phyloP scores from a whole-genome alignment of 2,113 vertebrate species.

The Tragelaphus scriptus region DNA sequence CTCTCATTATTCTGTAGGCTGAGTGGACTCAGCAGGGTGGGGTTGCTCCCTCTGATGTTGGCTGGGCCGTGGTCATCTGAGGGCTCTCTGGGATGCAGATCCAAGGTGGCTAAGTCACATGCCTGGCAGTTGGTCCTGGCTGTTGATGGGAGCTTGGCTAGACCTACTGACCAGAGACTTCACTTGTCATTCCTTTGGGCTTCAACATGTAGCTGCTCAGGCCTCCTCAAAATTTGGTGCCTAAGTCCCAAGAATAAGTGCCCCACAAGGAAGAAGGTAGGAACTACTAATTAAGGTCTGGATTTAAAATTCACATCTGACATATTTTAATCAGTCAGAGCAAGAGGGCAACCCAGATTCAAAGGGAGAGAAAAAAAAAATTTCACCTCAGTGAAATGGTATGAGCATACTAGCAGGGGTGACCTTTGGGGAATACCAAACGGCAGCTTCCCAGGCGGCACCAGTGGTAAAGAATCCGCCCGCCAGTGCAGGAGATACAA shows the following conservation, averaged over 20 bases:
- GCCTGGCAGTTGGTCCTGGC: background rate
- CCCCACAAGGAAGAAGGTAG: background rate
- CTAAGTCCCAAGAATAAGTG: background rate
- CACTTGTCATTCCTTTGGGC: background rate
- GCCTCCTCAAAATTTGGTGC: background rate
- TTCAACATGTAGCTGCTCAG: background rate
- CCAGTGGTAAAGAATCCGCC: background rate
- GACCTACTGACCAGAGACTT: background rate
- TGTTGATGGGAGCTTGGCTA: background rate
- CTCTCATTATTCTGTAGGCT: background rate
- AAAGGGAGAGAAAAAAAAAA: background rate
- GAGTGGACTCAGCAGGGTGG: no score
- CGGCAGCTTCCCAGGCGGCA: fast-evolving
- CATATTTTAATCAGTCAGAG: background rate
- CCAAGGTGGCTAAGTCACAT: background rate
- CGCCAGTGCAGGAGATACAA: background rate
- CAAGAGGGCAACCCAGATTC: background rate
- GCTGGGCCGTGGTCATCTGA: background rate
- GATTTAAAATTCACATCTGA: background rate
- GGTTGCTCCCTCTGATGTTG: background rate
- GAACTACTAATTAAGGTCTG: background rate
- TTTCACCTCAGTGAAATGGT: background rate
- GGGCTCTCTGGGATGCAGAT: no score
- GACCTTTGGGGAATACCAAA: background rate
- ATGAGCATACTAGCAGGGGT: background rate